Evolutionary conservation across 2,113 vertebrate genomes (phyloP).

Genomic region (Nicator chloris): DNA sequence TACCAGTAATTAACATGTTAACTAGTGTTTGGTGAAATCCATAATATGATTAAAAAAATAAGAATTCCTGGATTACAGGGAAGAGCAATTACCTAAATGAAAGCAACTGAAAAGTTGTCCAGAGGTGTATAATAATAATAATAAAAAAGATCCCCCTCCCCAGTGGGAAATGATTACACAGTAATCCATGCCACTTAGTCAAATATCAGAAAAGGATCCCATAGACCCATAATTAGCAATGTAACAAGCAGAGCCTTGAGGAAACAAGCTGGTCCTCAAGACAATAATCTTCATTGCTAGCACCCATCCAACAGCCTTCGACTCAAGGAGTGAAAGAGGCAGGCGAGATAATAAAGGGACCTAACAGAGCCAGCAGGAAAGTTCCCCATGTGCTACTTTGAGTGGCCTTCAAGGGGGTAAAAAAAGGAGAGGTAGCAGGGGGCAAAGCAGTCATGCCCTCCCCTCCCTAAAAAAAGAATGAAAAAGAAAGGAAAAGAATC

Average conservation of each 20-base stretch:
- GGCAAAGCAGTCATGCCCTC: background rate
- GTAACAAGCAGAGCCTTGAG: constrained; percentile 72
- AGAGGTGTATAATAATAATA: constrained; percentile 34
- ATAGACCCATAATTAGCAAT: constrained; percentile 68
- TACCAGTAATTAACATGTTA: constrained; percentile 52
- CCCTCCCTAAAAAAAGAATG: background rate
- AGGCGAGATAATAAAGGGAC: constrained; percentile 62
- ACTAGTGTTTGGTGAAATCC: constrained; percentile 49
- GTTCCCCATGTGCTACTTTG: constrained; percentile 69
- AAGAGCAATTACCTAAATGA: constrained; percentile 45
- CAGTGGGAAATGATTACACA: constrained; percentile 62
- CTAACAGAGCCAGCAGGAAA: constrained; percentile 60
- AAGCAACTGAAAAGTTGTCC: constrained; percentile 38
- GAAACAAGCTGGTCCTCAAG: constrained; percentile 71
- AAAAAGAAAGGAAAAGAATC: constrained; percentile 47
- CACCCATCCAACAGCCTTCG: constrained; percentile 64
- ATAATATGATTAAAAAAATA: constrained; percentile 43
- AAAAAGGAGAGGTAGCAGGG: constrained; percentile 9
- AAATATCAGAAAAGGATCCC: constrained; percentile 56
- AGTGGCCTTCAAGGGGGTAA: constrained; percentile 70
- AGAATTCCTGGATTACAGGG: constrained; percentile 24
- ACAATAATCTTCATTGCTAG: constrained; percentile 64
- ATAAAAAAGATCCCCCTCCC: background rate
- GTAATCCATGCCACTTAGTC: constrained; percentile 44
- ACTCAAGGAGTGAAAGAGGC: constrained; percentile 69